Evolutionary conservation across 2,797 vertebrate genomes (phyloP), one percentile per base, ranked within the genome.

Genomic region (Dipus sagitta): DNA sequence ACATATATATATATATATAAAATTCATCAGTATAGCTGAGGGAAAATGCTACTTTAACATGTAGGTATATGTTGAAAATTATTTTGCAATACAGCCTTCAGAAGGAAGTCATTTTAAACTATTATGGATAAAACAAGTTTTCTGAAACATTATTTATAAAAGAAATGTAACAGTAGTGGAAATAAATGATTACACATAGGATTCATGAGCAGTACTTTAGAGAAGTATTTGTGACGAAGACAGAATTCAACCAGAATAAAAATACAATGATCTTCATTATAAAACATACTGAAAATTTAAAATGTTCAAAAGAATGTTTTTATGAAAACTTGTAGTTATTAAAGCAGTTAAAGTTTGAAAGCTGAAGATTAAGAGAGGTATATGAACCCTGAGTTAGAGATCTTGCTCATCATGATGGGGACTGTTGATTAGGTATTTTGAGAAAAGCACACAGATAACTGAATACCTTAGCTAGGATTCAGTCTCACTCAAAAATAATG

Each of bases 41-140:
- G 11, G 21, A 80, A 93, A 91, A 68, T 81, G 34, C 20, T 93
- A 72, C 67, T 67, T 93, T 83, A 83, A 10, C 30, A 80, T 86
- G 38, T 71, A 90, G 60, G 78, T 64, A 34, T 38, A 76, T 91
- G 47, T 89, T 32, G 67, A 72, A 89, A 74, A 4, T 71, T 89
- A 70, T 89, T 87, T 82, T n/a, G 71, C 5, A 80, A 87, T 86
- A 74, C 9, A 86, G 84, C 91, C 3, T 89, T 83, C n/a, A 70
- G 28, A 88, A 82, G 42, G 21, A 90, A 67, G 42, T 81, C n/a
- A 85, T 90, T 95, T 85, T 83, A 81, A 95, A 95, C 84, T 81
- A 12, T 2, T 71, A 21, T 38, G 6, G 11, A 62, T 95, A 74
- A 42, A 96, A 83, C 71, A 21, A 42, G 18, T 90, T 75, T 93